A percentile compares a stretch with the other conserved stretches of the same genome.
Evolutionary conservation across 1,140 invertebrate genomes (phyloP).

Genomic region (Bombus sylvicola): DNA sequence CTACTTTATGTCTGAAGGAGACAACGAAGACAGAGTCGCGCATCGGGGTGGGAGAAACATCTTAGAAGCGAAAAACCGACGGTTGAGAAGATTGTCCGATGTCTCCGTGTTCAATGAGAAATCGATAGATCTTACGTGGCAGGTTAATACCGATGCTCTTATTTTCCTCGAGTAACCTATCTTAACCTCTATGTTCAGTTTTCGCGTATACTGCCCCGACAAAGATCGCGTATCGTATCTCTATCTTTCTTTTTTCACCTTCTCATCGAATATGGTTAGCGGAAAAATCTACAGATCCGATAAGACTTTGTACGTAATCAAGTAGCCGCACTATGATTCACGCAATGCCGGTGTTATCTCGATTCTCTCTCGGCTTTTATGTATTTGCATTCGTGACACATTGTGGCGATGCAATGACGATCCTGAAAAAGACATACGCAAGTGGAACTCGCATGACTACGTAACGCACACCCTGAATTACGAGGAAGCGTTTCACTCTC

Average conservation of each 20-base stretch:
- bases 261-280: not conserved
- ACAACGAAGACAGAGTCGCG: not conserved
- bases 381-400: not conserved
- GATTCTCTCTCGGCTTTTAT: too few relatives aligned
- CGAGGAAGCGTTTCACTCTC: not conserved
- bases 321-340: not conserved
- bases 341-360: not conserved
- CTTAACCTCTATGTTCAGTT: not conserved
- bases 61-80: conserved; percentile 3
- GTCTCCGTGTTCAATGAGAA: not conserved
- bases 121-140: conserved; percentile 9
- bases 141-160: not conserved
- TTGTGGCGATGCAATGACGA: too few relatives aligned
- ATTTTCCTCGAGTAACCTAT: not conserved
- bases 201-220: not conserved
- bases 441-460: not conserved
- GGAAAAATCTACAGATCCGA: not conserved
- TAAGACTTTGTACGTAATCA: not conserved
- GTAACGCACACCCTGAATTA: not conserved
- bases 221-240: not conserved
- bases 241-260: not conserved
- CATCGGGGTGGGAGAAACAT: not conserved
- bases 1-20: not conserved
- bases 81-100: not conserved
- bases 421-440: not conserved